Percentiles rank a stretch among this genome's conserved stretches.
These are phyloP conservation scores for Steatocranus sp. DNA, from an alignment of 2,797 vertebrate species.

Conservation along the genomic window DNA sequence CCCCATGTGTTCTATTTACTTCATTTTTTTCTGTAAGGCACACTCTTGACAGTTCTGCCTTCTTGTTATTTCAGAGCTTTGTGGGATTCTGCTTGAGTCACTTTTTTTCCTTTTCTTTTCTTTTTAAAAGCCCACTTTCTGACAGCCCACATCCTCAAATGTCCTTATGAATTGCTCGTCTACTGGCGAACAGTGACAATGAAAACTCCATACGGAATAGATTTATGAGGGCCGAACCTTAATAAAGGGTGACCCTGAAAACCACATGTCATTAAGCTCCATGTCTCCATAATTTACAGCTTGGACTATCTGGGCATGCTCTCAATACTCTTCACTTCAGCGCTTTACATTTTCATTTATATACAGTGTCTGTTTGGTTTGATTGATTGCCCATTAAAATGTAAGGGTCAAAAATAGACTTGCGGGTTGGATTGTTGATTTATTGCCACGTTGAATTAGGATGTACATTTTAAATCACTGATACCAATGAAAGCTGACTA, in stretches of 20 bases:
- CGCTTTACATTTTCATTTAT: constrained; percentile 60
- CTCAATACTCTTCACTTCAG: constrained; percentile 41
- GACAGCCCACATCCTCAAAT: constrained; percentile 15
- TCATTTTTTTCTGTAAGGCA: constrained; percentile 29
- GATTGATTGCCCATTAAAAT: constrained; percentile 55
- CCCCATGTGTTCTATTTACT: constrained; percentile 56
- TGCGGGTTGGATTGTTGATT: constrained; percentile 20
- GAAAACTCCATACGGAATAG: constrained; percentile 48
- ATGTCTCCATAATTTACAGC: constrained; percentile 59
- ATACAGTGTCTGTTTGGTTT: constrained; percentile 39
- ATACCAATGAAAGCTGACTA: neutral
- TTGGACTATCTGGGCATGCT: constrained; percentile 25
- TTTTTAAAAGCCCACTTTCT: constrained; percentile 40
- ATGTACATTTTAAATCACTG: constrained; percentile 13
- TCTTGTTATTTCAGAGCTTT: constrained; percentile 64
- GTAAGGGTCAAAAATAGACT: constrained; percentile 41
- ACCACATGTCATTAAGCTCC: constrained; percentile 49
- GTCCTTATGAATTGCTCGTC: constrained; percentile 25
- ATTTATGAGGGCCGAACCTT: constrained; percentile 63
- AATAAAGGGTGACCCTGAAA: constrained; percentile 68
- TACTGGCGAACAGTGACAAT: constrained; percentile 42
- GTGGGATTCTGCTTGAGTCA: constrained; percentile 7
- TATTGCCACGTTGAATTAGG: constrained; percentile 32
- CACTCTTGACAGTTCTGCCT: constrained; percentile 58
- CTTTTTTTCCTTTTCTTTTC: neutral